Base-by-base conservation (phyloP, 1,140 invertebrate genomes). In the Drosophila obscura region DNA sequence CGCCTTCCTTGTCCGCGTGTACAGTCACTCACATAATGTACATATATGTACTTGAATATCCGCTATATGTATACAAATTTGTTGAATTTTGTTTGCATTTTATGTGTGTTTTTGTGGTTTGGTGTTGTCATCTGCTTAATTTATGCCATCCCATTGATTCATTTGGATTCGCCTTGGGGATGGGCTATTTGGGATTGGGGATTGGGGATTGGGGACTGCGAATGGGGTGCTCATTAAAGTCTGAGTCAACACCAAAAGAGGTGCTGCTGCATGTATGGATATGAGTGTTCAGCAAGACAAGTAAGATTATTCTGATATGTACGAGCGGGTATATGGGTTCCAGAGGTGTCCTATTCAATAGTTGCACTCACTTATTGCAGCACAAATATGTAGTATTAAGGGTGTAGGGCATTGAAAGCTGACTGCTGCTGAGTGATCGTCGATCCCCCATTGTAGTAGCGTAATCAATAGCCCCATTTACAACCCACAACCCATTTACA, bases 131-230 rank as follows among this genome's bases (percentile, higher is more conserved):
- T 75, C 74, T 43, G 79, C 51, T 81, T 67, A 80, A 80, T 64
- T 80, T 67, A 79, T 61, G 60, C 62, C 48, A 58, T 53, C 77
- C 65, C 64, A 81, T 81, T 73, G 69, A 81, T 73, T 81, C 73
- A 77, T 73, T 82, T 79, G 58, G 16, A 60, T 63, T 39, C 35
- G 35, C 35, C 11, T 13, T 39, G 66, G 61, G 53, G 44, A 52
- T 45, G 6, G 24, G 39, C 28, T 3, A 50, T 28, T 11, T 2
- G 45, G 8, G 45, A 16, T 5, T 19, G 19, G 5, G 9, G 11
- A 22, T 28, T n/a, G 16, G 19, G 11, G 16, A 4, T 4, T 41
- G 15, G 16, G 35, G 35, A 19, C 19, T 19, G 19, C 19, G 19
- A 13, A 39, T 39, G 1, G 35, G 35, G 1, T 4, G 35, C 35